These are phyloP conservation scores for Salmo trutta DNA, from an alignment of 2,797 vertebrate genomes.

Conservation along the genomic window DNA sequence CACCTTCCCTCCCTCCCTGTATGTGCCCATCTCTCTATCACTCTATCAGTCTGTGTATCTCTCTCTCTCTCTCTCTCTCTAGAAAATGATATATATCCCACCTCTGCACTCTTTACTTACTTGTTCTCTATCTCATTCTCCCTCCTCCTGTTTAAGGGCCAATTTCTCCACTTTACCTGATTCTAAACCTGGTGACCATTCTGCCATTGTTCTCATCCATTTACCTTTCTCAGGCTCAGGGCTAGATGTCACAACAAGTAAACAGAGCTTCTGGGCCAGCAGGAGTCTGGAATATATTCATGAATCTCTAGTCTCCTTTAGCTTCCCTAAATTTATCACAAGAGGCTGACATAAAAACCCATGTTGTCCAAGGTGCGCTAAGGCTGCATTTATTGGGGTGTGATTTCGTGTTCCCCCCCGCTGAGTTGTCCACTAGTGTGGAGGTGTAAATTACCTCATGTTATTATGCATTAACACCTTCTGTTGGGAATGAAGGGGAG, in stretches of 20 bases:
- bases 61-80: slow-evolving; percentile 5
- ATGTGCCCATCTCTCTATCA: neutral
- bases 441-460: neutral
- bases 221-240: slow-evolving; percentile 52
- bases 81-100: neutral
- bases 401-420: neutral
- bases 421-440: neutral
- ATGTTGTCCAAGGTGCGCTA: neutral
- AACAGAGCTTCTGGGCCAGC: slow-evolving; percentile 26
- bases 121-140: slow-evolving; percentile 23
- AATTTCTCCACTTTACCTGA: slow-evolving; percentile 56
- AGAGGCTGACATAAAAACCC: neutral
- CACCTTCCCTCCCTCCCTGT: neutral
- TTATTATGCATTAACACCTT: neutral
- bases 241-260: slow-evolving; percentile 45
- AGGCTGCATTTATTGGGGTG: neutral
- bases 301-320: slow-evolving; percentile 4
- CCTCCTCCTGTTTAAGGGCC: slow-evolving; percentile 45
- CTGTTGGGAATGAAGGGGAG: neutral
- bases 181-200: slow-evolving; percentile 42
- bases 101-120: neutral
- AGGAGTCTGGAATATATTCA: slow-evolving; percentile 13
- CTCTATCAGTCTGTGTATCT: neutral
- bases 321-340: neutral
- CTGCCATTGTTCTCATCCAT: slow-evolving; percentile 47